Conservation (phyloP, 2,113 vertebrate species). For the Paradoxurus hermaphroditus region DNA sequence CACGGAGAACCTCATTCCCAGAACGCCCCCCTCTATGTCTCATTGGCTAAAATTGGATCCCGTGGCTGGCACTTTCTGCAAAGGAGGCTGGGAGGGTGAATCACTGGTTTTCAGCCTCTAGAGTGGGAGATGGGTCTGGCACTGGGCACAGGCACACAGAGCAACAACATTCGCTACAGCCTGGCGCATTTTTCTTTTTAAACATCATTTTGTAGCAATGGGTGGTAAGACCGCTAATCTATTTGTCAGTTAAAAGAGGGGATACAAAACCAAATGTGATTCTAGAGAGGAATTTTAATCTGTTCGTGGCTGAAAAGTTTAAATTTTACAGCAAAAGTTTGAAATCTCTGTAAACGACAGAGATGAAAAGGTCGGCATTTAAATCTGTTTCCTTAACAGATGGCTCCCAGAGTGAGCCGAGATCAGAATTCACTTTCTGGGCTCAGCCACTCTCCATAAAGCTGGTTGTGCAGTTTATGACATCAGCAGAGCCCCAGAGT, state of each 20-base stretch:
- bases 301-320: slow-evolving; percentile 65
- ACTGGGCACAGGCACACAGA: accelerated
- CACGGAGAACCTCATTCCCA: neutral
- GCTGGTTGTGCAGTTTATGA: slow-evolving; percentile 60
- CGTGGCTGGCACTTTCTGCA: neutral
- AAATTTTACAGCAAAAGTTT: slow-evolving; percentile 65
- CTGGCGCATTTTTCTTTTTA: neutral
- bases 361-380: slow-evolving; percentile 72
- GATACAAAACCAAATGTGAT: neutral
- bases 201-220: neutral
- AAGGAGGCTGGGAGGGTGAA: neutral
- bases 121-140: neutral
- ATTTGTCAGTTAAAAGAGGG: neutral
- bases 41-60: neutral
- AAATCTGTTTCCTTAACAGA: slow-evolving; percentile 73
- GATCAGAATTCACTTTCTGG: slow-evolving; percentile 68
- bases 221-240: neutral
- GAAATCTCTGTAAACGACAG: slow-evolving; percentile 64
- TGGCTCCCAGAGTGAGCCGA: slow-evolving; percentile 74
- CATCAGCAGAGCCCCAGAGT: slow-evolving; percentile 62
- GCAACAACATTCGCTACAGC: accelerated
- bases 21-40: neutral
- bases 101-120: neutral
- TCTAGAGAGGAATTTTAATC: slow-evolving; percentile 47
- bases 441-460: slow-evolving; percentile 61